These are phyloP conservation scores for Vombatus ursinus DNA, from an alignment of 2,113 vertebrate species.

Conservation along the genomic window DNA sequence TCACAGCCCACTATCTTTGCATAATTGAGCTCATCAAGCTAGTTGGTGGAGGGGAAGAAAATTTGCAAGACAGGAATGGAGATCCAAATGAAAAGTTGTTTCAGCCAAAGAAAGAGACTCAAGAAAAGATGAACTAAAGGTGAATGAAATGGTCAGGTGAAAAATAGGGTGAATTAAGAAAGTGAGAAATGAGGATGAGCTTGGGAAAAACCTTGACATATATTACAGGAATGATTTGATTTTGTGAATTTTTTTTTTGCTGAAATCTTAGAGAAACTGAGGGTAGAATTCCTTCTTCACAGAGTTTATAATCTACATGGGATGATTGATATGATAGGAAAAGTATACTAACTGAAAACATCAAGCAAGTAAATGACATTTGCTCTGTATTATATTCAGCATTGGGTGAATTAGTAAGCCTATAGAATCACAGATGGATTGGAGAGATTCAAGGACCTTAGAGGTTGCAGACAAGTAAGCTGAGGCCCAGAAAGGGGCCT, in stretches of 20 bases:
- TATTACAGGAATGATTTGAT: background rate
- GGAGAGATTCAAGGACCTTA: background rate
- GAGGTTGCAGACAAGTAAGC: background rate
- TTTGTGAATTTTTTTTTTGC: background rate
- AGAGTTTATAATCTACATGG: background rate
- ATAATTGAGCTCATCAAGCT: background rate
- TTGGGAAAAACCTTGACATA: background rate
- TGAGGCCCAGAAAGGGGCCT: background rate
- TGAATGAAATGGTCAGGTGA: background rate
- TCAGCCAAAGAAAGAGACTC: background rate
- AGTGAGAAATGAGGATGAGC: background rate
- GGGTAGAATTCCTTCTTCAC: background rate
- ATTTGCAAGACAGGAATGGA: slow-evolving; percentile 35
- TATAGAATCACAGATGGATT: background rate
- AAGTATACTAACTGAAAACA: background rate
- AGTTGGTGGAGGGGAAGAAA: background rate
- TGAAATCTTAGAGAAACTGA: background rate
- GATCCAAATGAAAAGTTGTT: slow-evolving; percentile 19
- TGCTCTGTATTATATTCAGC: background rate
- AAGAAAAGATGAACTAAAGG: background rate
- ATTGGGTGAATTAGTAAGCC: background rate
- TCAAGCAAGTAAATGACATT: background rate
- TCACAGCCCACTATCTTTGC: background rate
- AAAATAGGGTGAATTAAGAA: background rate
- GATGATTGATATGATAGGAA: background rate